Conservation (phyloP, 1,140 invertebrate genomes). For the Temnothorax nylanderi region DNA sequence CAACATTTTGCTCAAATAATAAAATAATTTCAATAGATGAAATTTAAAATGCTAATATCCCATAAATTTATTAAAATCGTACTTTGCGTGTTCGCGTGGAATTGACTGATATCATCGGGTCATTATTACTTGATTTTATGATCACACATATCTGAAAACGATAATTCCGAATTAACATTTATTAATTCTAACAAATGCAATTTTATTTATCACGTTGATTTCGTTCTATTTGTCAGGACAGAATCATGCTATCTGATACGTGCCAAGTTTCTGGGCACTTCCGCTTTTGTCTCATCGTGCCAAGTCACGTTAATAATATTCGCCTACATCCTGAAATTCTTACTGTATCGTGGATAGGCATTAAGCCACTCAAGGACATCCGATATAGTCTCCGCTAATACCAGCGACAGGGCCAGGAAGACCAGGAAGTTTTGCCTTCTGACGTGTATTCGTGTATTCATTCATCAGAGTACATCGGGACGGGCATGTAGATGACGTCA, state of each 20-base stretch:
- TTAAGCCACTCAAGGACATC: constrained; percentile 5
- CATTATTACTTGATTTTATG: neutral
- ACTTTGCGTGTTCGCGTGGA: neutral
- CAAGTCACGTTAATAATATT: constrained; percentile 39
- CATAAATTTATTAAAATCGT: neutral
- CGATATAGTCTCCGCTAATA: neutral
- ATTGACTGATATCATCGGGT: neutral
- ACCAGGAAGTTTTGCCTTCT: constrained; percentile 30
- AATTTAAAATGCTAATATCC: neutral
- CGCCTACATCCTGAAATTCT: constrained; percentile 31
- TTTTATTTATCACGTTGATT: neutral
- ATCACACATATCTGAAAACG: neutral
- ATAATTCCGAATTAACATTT: neutral
- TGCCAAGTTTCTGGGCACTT: neutral
- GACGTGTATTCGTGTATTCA: constrained; percentile 23
- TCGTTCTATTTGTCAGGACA: too few species aligned
- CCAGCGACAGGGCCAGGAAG: neutral
- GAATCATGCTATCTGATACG: neutral
- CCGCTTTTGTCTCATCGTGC: neutral
- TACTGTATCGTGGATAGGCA: neutral
- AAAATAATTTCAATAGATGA: constrained; percentile 2
- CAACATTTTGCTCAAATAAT: neutral
- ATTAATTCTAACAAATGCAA: neutral
- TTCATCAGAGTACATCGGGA: constrained; percentile 3
- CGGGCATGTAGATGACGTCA: constrained; percentile 31